phyloP scores from a whole-genome alignment of 2,888 invertebrate genomes.

The Ornithoptera alexandrae region DNA sequence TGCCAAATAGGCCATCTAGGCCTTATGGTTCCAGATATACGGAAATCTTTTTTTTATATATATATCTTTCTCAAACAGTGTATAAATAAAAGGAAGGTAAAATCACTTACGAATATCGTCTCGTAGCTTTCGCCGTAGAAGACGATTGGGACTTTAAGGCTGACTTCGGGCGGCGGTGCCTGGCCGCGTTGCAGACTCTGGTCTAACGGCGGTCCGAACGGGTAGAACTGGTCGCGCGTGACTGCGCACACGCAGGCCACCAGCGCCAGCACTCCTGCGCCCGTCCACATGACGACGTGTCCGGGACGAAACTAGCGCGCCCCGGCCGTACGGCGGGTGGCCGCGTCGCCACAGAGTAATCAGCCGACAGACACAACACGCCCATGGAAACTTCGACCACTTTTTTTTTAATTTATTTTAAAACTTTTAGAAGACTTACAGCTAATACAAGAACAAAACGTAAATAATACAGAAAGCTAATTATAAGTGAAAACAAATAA shows the following conservation, averaged over 20 bases:
- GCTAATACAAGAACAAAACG: too few relatives aligned
- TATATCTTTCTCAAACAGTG: too few relatives aligned
- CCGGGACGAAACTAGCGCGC: slow-evolving; percentile 48
- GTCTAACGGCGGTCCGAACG: slow-evolving; percentile 79
- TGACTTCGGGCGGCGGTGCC: slow-evolving; percentile 82
- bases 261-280: slow-evolving; percentile 55
- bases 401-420: too few relatives aligned
- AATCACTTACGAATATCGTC: slow-evolving; percentile 92
- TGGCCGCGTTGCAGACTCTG: slow-evolving; percentile 78
- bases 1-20: too few relatives aligned
- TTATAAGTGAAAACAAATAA: too few relatives aligned
- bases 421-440: too few relatives aligned
- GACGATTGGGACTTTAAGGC: slow-evolving; percentile 85
- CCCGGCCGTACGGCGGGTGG: not conserved
- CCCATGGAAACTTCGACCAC: too few relatives aligned
- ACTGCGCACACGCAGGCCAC: slow-evolving; percentile 61
- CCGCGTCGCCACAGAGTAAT: slow-evolving; percentile 14
- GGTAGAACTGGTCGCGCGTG: slow-evolving; percentile 80
- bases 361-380: not conserved
- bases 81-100: not conserved
- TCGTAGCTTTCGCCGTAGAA: slow-evolving; percentile 89
- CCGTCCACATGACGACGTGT: slow-evolving; percentile 67
- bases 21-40: too few relatives aligned
- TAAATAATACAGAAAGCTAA: too few relatives aligned
- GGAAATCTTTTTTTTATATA: too few relatives aligned